Evolutionary conservation across 1,140 invertebrate species (phyloP).

Genomic region (Aphaenogaster rudis): DNA sequence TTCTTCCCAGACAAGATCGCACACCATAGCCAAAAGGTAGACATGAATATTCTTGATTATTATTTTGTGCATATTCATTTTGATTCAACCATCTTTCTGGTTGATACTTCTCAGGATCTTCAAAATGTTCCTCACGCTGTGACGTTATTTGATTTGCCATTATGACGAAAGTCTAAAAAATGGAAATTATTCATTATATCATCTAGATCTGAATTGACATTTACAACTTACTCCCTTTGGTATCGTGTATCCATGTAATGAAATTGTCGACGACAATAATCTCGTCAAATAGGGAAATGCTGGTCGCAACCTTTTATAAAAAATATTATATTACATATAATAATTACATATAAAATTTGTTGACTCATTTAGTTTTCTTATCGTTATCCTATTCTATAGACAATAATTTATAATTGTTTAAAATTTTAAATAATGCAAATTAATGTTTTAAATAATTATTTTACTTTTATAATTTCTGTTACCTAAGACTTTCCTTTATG

Average conservation of each 20-base stretch:
- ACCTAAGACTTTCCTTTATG: constrained; percentile 90
- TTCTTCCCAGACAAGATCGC: constrained; percentile 88
- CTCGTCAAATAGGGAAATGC: constrained; percentile 89
- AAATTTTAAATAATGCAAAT: neutral
- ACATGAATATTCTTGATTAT: constrained; percentile 80
- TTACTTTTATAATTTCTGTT: constrained; percentile 28
- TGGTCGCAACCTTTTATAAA: constrained; percentile 86
- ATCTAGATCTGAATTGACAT: constrained; percentile 19
- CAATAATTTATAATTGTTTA: neutral
- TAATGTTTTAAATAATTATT: neutral
- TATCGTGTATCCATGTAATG: constrained; percentile 90
- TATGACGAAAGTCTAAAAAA: constrained; percentile 90
- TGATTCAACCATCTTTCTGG: constrained; percentile 91
- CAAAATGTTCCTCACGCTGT: constrained; percentile 90
- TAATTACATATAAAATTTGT: neutral
- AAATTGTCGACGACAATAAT: constrained; percentile 89
- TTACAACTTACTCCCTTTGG: constrained; percentile 88
- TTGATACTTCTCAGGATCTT: constrained; percentile 90
- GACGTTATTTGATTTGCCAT: constrained; percentile 91
- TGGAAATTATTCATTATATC: constrained; percentile 34
- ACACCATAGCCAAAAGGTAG: constrained; percentile 89
- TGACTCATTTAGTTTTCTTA: neutral
- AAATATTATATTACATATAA: constrained; percentile 25
- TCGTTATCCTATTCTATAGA: neutral
- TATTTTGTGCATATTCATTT: constrained; percentile 39